Conservation (phyloP, 2,888 invertebrate genomes). For the Lypha dubia region DNA sequence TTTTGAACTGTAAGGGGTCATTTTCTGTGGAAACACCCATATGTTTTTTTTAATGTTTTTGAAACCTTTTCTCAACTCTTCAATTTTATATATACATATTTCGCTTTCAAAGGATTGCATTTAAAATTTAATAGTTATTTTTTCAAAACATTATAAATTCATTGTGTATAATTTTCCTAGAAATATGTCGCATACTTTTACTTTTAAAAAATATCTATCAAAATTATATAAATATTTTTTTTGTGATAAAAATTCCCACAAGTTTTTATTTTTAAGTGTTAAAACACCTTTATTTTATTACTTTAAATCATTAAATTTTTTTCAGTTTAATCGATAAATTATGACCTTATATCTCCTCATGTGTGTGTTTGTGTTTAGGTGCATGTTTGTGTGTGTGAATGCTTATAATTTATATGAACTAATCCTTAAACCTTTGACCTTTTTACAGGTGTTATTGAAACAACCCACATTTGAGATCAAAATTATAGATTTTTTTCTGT, state of each 20-base stretch:
- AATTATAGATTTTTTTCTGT: slow-evolving; percentile 1
- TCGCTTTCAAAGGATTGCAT: neutral
- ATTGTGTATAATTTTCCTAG: slow-evolving; percentile 16
- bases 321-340: slow-evolving; percentile 65
- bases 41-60: no score
- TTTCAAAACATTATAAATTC: slow-evolving; percentile 16
- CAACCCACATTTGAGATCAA: slow-evolving; percentile 23
- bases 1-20: no score
- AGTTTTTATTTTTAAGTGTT: slow-evolving; percentile 28
- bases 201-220: neutral
- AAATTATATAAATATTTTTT: slow-evolving; percentile 6
- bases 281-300: slow-evolving; percentile 60
- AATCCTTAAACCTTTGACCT: slow-evolving; percentile 69
- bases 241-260: slow-evolving; percentile 20
- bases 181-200: slow-evolving; percentile 65
- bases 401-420: slow-evolving; percentile 9
- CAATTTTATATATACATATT: neutral
- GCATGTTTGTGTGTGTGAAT: neutral
- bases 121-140: neutral
- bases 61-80: neutral
- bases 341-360: slow-evolving; percentile 1
- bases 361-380: no score
- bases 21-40: no score
- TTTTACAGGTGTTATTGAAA: slow-evolving; percentile 66
- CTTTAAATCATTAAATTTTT: slow-evolving; percentile 39